Base-by-base conservation (phyloP, 2,797 vertebrate species). In the Channa striata region DNA sequence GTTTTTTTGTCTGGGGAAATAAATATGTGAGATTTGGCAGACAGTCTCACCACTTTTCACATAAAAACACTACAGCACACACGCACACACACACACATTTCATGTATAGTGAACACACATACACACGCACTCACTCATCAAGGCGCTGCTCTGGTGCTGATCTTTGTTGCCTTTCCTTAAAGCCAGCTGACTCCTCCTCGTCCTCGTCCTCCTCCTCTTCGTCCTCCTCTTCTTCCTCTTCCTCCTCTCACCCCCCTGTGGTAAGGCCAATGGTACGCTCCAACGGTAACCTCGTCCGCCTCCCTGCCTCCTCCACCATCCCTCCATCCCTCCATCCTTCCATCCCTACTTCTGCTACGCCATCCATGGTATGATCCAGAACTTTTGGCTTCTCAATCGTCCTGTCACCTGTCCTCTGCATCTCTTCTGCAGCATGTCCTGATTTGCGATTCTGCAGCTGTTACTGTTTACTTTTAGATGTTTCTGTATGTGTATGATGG, bases 91-190 rank as follows among this genome's bases (percentile, higher is more conserved):
- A 62, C 25, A 63, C 54, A 61, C 30, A 50, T 17, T 65, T 49
- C 33, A 33, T 64, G 51, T 30, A 30, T 30, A 30, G 20, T 51
- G 68, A 21, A 60, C 11, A 20, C 59, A 36, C 16, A 56, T 19
- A 74, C 72, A 72, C 59, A 13, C 40, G 65, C 25, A 43, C 62
- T 71, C 60, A 62, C 74, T 80, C 68, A 66, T 44, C 11, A 20
- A 84, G 71, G 87, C 82, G 91, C 94, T 96, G 94, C 95, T 96
- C 96, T 96, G 96, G 95, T 96, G 97, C 96, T 96, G 95, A 96
- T 99, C 96, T 98, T 94, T 99, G 96, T 93, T 98, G 94, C 96
- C 96, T 99, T 98, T 97, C 96, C 97, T 98, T 99, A 98, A 99
- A 99, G 98, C 97, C 98, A 97, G 96, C 97, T 98, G 98, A 99